A percentile compares a stretch with the other conserved stretches of the same genome.
Conservation (phyloP, 2,113 vertebrate genomes). For the Mobula birostris region DNA sequence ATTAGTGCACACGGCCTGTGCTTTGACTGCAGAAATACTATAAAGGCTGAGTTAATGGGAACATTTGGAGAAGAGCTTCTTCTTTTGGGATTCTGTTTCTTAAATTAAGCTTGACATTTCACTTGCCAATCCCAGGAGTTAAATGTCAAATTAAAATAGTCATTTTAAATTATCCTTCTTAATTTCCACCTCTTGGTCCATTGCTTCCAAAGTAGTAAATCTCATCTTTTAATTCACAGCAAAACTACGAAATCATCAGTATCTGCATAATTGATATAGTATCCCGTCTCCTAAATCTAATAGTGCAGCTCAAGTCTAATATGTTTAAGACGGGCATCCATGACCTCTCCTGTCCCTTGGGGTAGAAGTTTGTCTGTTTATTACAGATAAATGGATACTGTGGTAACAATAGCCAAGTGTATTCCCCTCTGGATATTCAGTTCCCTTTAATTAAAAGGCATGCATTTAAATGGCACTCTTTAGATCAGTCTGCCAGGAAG, state of each 20-base stretch:
- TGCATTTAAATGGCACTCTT: too few species aligned
- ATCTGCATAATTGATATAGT: neutral
- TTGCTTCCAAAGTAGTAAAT: neutral
- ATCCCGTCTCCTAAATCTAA: neutral
- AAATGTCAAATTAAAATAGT: too few species aligned
- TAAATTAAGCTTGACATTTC: too few species aligned
- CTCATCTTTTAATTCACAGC: neutral
- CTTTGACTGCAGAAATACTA: neutral
- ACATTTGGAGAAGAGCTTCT: neutral
- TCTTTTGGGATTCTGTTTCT: too few species aligned
- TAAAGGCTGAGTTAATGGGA: neutral
- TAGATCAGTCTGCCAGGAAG: too few species aligned
- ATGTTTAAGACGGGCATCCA: neutral
- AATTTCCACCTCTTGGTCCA: neutral
- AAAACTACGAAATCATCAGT: neutral
- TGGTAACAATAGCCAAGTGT: too few species aligned
- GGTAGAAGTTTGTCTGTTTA: too few species aligned
- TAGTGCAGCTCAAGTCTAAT: neutral
- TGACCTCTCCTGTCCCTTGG: neutral
- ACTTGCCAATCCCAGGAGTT: too few species aligned
- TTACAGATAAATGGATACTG: too few species aligned
- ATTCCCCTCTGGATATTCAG: too few species aligned
- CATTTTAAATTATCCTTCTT: too few species aligned
- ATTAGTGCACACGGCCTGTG: neutral
- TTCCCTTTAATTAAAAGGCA: too few species aligned